Base-by-base conservation (phyloP, 2,888 invertebrate genomes). In the Atherix ibis region DNA sequence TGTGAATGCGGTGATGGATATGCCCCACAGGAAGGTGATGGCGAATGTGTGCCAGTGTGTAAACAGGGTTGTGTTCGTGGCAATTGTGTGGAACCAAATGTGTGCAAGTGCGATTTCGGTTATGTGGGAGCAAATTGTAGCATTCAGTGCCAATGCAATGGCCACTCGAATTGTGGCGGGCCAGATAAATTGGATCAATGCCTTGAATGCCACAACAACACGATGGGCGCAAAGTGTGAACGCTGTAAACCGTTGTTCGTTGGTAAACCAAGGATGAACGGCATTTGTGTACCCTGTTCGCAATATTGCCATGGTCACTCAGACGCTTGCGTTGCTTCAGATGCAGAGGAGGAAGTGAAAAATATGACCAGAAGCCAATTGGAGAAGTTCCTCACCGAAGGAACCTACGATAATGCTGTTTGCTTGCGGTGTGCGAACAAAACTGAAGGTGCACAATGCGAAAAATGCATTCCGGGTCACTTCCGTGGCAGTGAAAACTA, bases 101-200 rank as follows among this genome's bases (percentile, higher is more conserved):
- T 74, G 38, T 91, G 94, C 51, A 70, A 74, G 41, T 94, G 94
- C 54, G 79, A 88, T 64, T 94, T 95, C 63, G 92, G 92, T 37
- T 94, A 84, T 59, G 89, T 94, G 16, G 92, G 94, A 34, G 76
- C 79, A 45, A 89, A 91, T 64, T 95, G 94, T 58, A 84, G 84
- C 46, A 84, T 84, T 41, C 84, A 88, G 59, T 94, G 94, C 56
- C 78, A 85, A 55, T 95, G 94, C 57, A 91, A 94, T 56, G 89
- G 89, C 0, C 91, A 94, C 62, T 82, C 91, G 37, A 73, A 91
- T 55, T 95, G 94, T 56, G 77, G 74, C 48, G 85, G 88, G 2
- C 85, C 85, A 5, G 82, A 85, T 52, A 76, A 78, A 48, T 67
- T 87, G 39, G 79, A 83, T 51, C 68, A 71, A 40, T 94, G 94